Conservation (phyloP, 1,140 invertebrate genomes). For the Meloidogyne hapla region DNA sequence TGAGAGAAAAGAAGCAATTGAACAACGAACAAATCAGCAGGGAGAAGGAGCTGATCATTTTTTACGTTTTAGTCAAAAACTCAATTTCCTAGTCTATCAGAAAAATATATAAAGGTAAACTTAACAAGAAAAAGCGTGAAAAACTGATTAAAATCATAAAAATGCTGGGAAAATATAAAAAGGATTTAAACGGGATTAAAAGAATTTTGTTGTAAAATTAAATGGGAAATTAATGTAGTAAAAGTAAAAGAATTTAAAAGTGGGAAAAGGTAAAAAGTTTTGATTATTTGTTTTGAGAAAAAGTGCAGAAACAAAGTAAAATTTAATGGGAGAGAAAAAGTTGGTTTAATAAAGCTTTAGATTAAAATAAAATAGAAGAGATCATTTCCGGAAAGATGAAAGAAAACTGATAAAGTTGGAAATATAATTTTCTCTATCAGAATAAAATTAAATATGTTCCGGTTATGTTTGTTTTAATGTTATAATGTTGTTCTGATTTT, state of each 20-base stretch:
- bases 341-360: background rate
- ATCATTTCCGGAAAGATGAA: background rate
- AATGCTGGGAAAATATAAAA: background rate
- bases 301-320: conserved; percentile 5
- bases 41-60: too few species aligned
- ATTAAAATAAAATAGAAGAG: background rate
- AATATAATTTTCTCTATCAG: too few species aligned
- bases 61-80: too few species aligned
- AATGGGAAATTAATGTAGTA: conserved; percentile 6
- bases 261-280: background rate
- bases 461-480: too few species aligned
- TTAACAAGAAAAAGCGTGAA: background rate
- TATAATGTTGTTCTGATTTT: too few species aligned
- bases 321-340: background rate
- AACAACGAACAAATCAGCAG: background rate
- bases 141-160: background rate
- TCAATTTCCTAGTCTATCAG: too few species aligned
- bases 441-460: too few species aligned
- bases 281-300: conserved; percentile 1
- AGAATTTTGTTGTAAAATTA: conserved; percentile 1
- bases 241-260: background rate
- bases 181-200: background rate
- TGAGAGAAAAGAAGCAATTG: background rate
- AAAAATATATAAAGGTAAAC: too few species aligned
- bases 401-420: too few species aligned